These are phyloP conservation scores for Dorcus hopei DNA, from an alignment of 2,888 invertebrate genomes.

Conservation along the genomic window DNA sequence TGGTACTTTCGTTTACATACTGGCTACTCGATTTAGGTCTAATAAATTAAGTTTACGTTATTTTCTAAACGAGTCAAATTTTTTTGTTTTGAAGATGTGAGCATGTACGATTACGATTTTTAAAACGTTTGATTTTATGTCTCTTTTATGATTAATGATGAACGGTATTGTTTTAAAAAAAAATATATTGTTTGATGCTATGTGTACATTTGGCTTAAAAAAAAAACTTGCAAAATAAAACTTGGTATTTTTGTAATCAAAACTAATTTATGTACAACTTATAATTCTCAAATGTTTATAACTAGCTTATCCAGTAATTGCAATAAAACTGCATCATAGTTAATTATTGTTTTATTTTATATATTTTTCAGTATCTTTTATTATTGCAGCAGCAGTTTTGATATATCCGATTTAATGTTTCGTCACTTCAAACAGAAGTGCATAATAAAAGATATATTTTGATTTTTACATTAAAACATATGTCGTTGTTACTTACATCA, in stretches of 20 bases:
- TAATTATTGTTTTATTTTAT: slow-evolving; percentile 16
- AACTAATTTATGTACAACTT: slow-evolving; percentile 19
- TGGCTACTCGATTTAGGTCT: neutral
- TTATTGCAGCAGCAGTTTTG: neutral
- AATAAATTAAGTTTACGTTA: slow-evolving; percentile 2
- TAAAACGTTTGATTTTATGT: too few relatives aligned
- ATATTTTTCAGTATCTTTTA: neutral
- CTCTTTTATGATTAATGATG: too few relatives aligned
- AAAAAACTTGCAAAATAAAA: neutral
- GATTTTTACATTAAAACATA: too few relatives aligned
- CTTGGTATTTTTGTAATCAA: slow-evolving; percentile 23
- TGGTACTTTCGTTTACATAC: slow-evolving; percentile 17
- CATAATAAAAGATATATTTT: too few relatives aligned
- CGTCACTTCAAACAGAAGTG: too few relatives aligned
- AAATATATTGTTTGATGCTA: too few relatives aligned
- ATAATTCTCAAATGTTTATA: slow-evolving; percentile 22
- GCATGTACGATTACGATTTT: too few relatives aligned
- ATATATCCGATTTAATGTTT: too few relatives aligned
- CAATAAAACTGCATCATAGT: slow-evolving; percentile 28
- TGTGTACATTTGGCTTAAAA: slow-evolving; percentile 6
- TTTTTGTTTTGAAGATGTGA: slow-evolving; percentile 1
- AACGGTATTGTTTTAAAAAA: too few relatives aligned
- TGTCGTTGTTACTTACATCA: too few relatives aligned
- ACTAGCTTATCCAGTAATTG: slow-evolving; percentile 26
- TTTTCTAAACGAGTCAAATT: slow-evolving; percentile 6